These are phyloP conservation scores for Antheraea assamensis DNA, from an alignment of 2,888 invertebrate genomes.

Conservation along the genomic window DNA sequence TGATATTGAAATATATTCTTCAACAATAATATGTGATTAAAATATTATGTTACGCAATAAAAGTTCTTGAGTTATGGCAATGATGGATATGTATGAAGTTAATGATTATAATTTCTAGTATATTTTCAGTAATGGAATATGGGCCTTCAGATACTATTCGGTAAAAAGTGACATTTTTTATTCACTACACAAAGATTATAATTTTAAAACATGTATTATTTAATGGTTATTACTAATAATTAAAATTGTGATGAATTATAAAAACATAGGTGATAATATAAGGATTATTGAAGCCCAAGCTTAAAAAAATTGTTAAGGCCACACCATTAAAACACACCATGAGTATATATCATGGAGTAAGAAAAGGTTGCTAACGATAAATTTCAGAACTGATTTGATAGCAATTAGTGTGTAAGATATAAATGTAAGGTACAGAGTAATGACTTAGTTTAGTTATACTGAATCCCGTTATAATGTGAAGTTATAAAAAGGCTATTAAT, in stretches of 20 bases:
- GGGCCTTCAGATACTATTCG: neutral
- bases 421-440: slow-evolving; percentile 58
- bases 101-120: neutral
- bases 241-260: neutral
- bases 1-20: neutral
- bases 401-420: slow-evolving; percentile 64
- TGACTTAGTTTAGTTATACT: slow-evolving; percentile 47
- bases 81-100: neutral
- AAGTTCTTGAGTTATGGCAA: neutral
- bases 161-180: neutral
- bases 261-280: neutral
- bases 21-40: neutral
- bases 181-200: neutral
- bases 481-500: slow-evolving; percentile 15
- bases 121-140: neutral
- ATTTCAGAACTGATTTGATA: slow-evolving; percentile 71
- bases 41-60: neutral
- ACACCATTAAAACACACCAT: slow-evolving; percentile 34
- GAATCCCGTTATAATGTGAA: slow-evolving; percentile 31
- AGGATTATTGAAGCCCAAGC: slow-evolving; percentile 10
- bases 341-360: slow-evolving; percentile 41
- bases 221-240: neutral
- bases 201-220: slow-evolving; percentile 1
- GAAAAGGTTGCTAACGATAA: slow-evolving; percentile 47
- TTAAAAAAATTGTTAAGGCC: slow-evolving; percentile 14